Evolutionary conservation across 2,113 vertebrate genomes (phyloP), one percentile per base, ranked within the genome.

Genomic region (Hyaena hyaena): DNA sequence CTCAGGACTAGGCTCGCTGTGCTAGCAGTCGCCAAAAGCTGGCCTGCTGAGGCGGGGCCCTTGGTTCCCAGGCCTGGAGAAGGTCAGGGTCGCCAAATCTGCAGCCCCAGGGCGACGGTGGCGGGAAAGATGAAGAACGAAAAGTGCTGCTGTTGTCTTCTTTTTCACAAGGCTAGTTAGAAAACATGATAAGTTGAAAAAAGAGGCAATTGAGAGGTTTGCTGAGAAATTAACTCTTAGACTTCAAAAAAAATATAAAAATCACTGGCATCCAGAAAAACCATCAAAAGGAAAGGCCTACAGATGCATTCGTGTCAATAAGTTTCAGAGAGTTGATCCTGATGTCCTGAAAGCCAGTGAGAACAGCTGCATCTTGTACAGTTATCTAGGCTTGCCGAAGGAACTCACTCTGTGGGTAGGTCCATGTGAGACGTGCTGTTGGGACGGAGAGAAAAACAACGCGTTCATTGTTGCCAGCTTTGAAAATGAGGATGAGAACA

Each of bases 321-420:
- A 98, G 7, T 97, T 98, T 73, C 98, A 98, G 80, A 98, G 98
- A 82, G 98, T 98, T 95, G 99, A 99, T 98, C 99, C 99, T 0
- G 99, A 99, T 50, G 98, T 99, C 80, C 98, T 98, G 88, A 98
- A 98, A 98, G 99, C 99, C 80, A 99, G 99, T 76, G 94, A 98
- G 76, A 98, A 97, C 43, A 99, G 99, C 68, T 94, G 94, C 0
- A 98, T 99, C 45, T 96, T 88, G 15, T 99, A 99, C 83, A 98
- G 98, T 31, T 99, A 99, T n/a, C 98, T 99, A 88, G 99, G 99
- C n/a, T 98, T 99, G 58, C 99, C 99, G 5, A 98, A 92, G 95
- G 99, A 99, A 88, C 96, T 99, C 76, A 99, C 99, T 0, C 96
- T 99, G 2, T 99, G 99, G 99, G 99, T 99, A 10, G 99, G 99